Conservation (phyloP, 2,888 invertebrate genomes). For the Brachypterus glaber region DNA sequence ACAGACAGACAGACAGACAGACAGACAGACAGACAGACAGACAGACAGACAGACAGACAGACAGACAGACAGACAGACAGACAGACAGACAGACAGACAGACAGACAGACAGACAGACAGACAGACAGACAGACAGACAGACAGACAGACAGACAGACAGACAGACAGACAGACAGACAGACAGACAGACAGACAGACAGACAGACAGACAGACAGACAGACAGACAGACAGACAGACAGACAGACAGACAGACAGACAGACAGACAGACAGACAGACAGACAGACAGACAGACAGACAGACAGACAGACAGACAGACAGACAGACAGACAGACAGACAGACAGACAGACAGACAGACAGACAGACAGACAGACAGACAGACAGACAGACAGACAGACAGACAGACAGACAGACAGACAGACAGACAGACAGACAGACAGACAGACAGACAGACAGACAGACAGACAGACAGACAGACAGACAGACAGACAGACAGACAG, state of each 20-base stretch:
- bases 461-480: constrained; percentile 20
- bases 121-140: constrained; percentile 2
- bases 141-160: constrained; percentile 2
- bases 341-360: constrained; percentile 21
- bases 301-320: constrained; percentile 21
- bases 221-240: constrained; percentile 6
- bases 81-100: constrained; percentile 2
- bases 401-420: constrained; percentile 20
- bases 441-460: constrained; percentile 20
- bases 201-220: constrained; percentile 6
- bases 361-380: constrained; percentile 20
- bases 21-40: constrained; percentile 2
- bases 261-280: constrained; percentile 6
- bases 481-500: constrained; percentile 20
- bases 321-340: constrained; percentile 20
- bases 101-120: constrained; percentile 2
- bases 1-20: constrained; percentile 2
- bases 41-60: constrained; percentile 2
- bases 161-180: constrained; percentile 2
- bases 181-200: constrained; percentile 3
- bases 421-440: constrained; percentile 20
- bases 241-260: constrained; percentile 6
- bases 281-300: constrained; percentile 11
- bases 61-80: constrained; percentile 2
- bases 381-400: constrained; percentile 20